phyloP scores from a whole-genome alignment of 2,113 vertebrate species.

The Rhabdornis inornatus region DNA sequence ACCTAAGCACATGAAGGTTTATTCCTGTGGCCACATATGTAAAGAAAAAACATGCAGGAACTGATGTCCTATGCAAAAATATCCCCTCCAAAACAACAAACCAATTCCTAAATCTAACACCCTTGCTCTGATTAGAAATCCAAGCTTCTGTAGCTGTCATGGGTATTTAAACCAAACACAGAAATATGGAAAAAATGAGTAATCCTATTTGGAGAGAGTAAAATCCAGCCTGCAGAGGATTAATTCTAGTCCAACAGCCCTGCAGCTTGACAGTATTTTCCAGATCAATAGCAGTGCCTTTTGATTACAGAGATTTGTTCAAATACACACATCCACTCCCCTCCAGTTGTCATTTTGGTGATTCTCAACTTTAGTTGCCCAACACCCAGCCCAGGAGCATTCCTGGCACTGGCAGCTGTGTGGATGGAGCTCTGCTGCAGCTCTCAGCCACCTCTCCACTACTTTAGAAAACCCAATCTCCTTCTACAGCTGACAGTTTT shows the following conservation, averaged over 20 bases:
- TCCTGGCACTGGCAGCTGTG: background rate
- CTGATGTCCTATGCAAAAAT: background rate
- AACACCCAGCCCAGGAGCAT: background rate
- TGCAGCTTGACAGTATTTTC: conserved; percentile 15
- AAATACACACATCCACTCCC: background rate
- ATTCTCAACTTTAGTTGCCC: background rate
- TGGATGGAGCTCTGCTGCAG: background rate
- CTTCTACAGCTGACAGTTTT: background rate
- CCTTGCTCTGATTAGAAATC: conserved; percentile 21
- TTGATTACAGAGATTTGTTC: background rate
- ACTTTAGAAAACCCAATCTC: background rate
- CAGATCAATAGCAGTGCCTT: background rate
- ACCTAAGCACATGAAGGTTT: background rate
- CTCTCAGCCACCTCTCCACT: background rate
- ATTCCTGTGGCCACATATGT: background rate
- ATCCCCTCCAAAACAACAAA: background rate
- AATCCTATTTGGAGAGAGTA: conserved; percentile 39
- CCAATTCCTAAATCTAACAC: conserved; percentile 2
- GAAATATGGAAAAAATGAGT: conserved; percentile 57
- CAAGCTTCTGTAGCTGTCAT: background rate
- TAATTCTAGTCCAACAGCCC: conserved; percentile 8
- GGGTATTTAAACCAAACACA: conserved; percentile 50
- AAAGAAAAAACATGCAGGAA: background rate
- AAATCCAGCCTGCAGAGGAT: conserved; percentile 51
- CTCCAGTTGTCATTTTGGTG: background rate